Conservation (phyloP, 1,140 invertebrate species). For the Leptinotarsa texana region DNA sequence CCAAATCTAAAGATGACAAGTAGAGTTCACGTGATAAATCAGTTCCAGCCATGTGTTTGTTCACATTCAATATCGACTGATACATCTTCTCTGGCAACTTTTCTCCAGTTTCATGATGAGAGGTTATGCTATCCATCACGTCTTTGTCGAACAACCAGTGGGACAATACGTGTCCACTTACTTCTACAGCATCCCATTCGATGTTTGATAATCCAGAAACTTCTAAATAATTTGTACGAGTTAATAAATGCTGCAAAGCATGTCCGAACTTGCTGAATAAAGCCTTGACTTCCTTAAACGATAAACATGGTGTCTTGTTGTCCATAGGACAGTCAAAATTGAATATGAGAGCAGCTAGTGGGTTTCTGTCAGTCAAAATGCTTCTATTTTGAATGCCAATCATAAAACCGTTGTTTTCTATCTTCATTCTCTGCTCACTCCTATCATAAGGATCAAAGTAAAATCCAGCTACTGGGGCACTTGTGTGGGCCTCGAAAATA, state of each 20-base stretch:
- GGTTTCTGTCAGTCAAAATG: slow-evolving; percentile 62
- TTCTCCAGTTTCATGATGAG: slow-evolving; percentile 75
- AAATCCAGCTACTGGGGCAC: slow-evolving; percentile 73
- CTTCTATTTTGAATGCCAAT: slow-evolving; percentile 71
- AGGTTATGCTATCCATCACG: slow-evolving; percentile 70
- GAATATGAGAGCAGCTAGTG: slow-evolving; percentile 79
- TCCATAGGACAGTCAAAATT: slow-evolving; percentile 72
- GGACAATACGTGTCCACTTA: slow-evolving; percentile 79
- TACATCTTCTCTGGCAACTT: slow-evolving; percentile 69
- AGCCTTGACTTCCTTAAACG: slow-evolving; percentile 73
- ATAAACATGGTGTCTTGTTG: slow-evolving; percentile 71
- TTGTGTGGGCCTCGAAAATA: slow-evolving; percentile 72
- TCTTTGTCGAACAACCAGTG: slow-evolving; percentile 78
- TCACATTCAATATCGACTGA: slow-evolving; percentile 64
- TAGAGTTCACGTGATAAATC: slow-evolving; percentile 83
- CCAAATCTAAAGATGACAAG: slow-evolving; percentile 80
- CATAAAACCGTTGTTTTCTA: slow-evolving; percentile 66
- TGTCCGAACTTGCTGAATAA: slow-evolving; percentile 87
- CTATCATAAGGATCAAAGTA: slow-evolving; percentile 82
- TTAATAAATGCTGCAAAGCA: slow-evolving; percentile 79
- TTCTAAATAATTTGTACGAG: slow-evolving; percentile 78
- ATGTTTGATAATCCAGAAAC: slow-evolving; percentile 82
- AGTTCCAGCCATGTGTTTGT: slow-evolving; percentile 76
- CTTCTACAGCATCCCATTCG: slow-evolving; percentile 87
- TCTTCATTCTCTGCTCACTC: slow-evolving; percentile 64